These are phyloP conservation scores for Tipula lateralis DNA, from an alignment of 2,888 invertebrate genomes.

Conservation along the genomic window DNA sequence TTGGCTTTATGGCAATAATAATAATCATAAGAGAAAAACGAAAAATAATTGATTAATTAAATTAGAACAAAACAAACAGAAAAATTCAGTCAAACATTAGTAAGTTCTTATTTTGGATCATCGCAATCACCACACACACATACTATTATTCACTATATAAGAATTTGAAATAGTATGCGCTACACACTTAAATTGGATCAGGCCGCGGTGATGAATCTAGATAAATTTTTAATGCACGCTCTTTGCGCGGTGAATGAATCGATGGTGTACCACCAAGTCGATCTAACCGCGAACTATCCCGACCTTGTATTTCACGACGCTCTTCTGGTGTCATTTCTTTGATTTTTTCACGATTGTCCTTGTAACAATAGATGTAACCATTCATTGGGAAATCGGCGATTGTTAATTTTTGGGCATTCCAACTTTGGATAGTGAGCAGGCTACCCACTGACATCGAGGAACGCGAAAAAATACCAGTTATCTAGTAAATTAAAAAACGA, in stretches of 20 bases:
- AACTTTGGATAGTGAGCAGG: conserved; percentile 57
- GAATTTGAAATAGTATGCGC: neutral
- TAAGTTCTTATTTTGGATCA: neutral
- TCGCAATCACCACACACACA: neutral
- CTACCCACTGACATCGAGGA: conserved; percentile 57
- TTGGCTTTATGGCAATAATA: neutral
- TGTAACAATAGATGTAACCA: conserved; percentile 61
- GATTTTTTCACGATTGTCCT: conserved; percentile 58
- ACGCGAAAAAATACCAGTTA: conserved; percentile 57
- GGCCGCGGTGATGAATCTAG: conserved; percentile 52
- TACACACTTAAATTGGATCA: neutral
- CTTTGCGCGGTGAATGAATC: conserved; percentile 59
- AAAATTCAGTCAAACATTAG: conserved; percentile 24
- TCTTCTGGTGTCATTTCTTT: conserved; percentile 59
- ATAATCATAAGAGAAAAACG: neutral
- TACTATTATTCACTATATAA: too few species aligned
- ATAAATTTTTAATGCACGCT: conserved; percentile 68
- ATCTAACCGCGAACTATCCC: conserved; percentile 55
- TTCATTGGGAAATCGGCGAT: conserved; percentile 56
- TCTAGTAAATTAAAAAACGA: conserved; percentile 35
- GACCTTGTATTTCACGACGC: conserved; percentile 56
- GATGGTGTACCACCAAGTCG: conserved; percentile 47
- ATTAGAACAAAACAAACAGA: conserved; percentile 1
- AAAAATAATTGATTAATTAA: neutral
- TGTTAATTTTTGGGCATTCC: conserved; percentile 55